phyloP scores from a whole-genome alignment of 2,797 vertebrate genomes.

The Trachurus trachurus region DNA sequence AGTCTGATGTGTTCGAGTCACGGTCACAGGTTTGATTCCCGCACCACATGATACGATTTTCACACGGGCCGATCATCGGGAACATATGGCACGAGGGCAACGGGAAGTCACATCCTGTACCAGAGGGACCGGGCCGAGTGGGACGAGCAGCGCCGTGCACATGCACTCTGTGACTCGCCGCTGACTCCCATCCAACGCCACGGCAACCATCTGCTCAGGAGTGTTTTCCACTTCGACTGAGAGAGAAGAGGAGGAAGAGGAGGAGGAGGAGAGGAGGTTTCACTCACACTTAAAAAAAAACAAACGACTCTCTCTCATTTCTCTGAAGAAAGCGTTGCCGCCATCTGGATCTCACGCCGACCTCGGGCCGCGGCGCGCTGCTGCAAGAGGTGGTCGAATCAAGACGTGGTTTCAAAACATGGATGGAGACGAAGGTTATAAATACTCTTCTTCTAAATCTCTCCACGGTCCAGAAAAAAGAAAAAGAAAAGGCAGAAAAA shows the following conservation, averaged over 20 bases:
- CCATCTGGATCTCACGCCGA: slow-evolving; percentile 6
- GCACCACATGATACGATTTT: slow-evolving; percentile 9
- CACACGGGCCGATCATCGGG: slow-evolving; percentile 12
- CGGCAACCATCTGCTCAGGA: slow-evolving; percentile 67
- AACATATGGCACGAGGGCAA: slow-evolving; percentile 67
- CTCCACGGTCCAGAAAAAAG: slow-evolving; percentile 6
- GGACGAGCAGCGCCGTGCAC: slow-evolving; percentile 34
- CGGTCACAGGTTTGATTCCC: too few relatives aligned
- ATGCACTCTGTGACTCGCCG: not conserved
- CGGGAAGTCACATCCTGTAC: slow-evolving; percentile 58
- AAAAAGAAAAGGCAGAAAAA: not conserved
- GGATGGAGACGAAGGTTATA: slow-evolving; percentile 13
- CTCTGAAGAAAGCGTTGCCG: slow-evolving; percentile 13
- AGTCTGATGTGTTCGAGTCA: too few relatives aligned
- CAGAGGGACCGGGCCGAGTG: slow-evolving; percentile 28
- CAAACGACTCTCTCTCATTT: too few relatives aligned
- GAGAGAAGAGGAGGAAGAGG: not conserved
- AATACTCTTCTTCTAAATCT: slow-evolving; percentile 58
- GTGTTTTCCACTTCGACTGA: slow-evolving; percentile 33
- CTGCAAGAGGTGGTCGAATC: slow-evolving; percentile 8
- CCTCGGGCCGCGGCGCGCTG: slow-evolving; percentile 23
- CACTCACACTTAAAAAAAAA: slow-evolving; percentile 1
- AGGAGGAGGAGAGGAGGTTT: slow-evolving; percentile 2
- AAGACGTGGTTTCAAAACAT: slow-evolving; percentile 10
- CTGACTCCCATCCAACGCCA: slow-evolving; percentile 62